Evolutionary conservation across 2,888 invertebrate species (phyloP).

Genomic region (Peribatodes rhomboidaria): DNA sequence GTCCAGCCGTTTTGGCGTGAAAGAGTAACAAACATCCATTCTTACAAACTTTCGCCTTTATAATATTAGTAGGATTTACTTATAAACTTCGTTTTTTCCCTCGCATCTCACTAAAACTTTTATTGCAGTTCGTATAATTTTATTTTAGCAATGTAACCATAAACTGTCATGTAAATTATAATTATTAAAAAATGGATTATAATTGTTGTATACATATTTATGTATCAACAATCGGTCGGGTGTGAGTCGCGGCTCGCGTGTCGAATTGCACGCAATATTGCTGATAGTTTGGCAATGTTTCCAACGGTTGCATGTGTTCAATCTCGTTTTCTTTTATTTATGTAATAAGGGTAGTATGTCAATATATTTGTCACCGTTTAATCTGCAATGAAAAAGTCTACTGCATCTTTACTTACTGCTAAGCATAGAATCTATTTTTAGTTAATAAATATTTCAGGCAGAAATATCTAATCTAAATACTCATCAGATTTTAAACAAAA

Average conservation of each 20-base stretch:
- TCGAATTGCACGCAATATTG: conserved; percentile 46
- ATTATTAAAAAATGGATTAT: not conserved
- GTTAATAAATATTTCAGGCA: no score
- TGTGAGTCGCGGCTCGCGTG: conserved; percentile 41
- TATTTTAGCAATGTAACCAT: not conserved
- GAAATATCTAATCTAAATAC: no score
- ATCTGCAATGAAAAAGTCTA: conserved; percentile 21
- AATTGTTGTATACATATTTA: conserved; percentile 1
- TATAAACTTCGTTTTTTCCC: no score
- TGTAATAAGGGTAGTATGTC: conserved; percentile 52
- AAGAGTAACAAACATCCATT: no score
- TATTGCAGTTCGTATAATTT: not conserved
- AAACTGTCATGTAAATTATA: not conserved
- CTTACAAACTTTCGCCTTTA: no score
- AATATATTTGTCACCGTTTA: conserved; percentile 43
- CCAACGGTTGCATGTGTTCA: conserved; percentile 50
- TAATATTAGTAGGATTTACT: no score
- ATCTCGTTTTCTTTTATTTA: conserved; percentile 51
- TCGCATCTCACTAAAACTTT: no score
- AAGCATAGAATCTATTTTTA: no score
- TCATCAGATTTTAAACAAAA: no score
- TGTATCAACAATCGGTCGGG: conserved; percentile 43
- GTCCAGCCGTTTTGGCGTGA: no score
- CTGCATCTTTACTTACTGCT: not conserved
- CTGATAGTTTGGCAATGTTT: conserved; percentile 50